Evolutionary conservation across 2,113 vertebrate genomes (phyloP).

Genomic region (Perca flavescens): DNA sequence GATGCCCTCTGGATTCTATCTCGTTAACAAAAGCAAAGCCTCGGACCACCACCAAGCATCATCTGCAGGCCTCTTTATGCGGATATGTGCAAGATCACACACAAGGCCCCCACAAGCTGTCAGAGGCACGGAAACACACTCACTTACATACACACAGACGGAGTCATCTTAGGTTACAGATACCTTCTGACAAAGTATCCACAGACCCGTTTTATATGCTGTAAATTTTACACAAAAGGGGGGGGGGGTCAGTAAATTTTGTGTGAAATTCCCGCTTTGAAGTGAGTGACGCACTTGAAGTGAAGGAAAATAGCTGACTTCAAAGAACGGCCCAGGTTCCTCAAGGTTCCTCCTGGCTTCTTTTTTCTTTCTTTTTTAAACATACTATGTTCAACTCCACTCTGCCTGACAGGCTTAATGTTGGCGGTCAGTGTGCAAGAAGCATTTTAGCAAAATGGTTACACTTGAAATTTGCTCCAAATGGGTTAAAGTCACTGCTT

Average conservation of each 20-base stretch:
- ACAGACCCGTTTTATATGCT: conserved; percentile 51
- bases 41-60: conserved; percentile 51
- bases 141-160: conserved; percentile 17
- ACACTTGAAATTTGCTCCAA: conserved; percentile 45
- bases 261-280: conserved; percentile 74
- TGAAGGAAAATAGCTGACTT: conserved; percentile 69
- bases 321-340: conserved; percentile 68
- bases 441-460: conserved; percentile 45
- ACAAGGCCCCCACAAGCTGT: conserved; percentile 23
- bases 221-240: conserved; percentile 60
- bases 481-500: conserved; percentile 30
- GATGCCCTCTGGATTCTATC: conserved; percentile 59
- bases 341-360: conserved; percentile 61
- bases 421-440: conserved; percentile 53
- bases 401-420: conserved; percentile 48
- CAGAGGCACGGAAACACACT: conserved; percentile 33
- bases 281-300: conserved; percentile 64
- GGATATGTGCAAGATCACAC: conserved; percentile 43
- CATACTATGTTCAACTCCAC: conserved; percentile 49
- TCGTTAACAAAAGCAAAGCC: conserved; percentile 65
- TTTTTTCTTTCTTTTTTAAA: conserved; percentile 49
- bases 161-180: conserved; percentile 68
- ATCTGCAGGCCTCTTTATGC: conserved; percentile 46
- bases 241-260: conserved; percentile 50
- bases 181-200: conserved; percentile 45